Evolutionary conservation across 2,888 invertebrate genomes (phyloP).

Genomic region (Rhagium mordax): DNA sequence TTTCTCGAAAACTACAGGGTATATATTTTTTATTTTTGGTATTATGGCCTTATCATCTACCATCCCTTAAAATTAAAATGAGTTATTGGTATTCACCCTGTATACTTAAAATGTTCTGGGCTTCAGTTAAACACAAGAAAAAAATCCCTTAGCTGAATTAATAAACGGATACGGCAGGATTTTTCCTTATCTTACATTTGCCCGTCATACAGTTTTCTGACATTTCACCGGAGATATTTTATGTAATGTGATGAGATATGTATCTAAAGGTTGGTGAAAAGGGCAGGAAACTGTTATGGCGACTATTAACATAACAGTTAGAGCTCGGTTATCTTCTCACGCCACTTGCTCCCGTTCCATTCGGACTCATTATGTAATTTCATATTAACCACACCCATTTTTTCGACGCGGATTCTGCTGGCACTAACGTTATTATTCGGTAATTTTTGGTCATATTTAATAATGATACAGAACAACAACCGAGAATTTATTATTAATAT

Average conservation of each 20-base stretch:
- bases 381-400: constrained; percentile 27
- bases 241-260: constrained; percentile 45
- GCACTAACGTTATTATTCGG: no score
- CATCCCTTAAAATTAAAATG: no score
- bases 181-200: constrained; percentile 12
- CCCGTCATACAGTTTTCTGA: not conserved
- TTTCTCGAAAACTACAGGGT: no score
- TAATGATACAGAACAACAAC: no score
- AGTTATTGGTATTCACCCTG: no score
- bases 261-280: constrained; percentile 50
- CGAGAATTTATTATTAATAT: no score
- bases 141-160: not conserved
- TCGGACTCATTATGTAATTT: constrained; percentile 43
- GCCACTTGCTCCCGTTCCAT: constrained; percentile 45
- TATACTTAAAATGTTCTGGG: no score
- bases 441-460: no score
- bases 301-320: constrained; percentile 55
- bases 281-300: constrained; percentile 51
- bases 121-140: no score
- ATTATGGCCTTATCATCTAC: no score
- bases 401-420: no score
- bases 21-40: no score
- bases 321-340: constrained; percentile 50
- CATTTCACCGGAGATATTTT: constrained; percentile 32
- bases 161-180: not conserved